Conservation (phyloP, 2,113 vertebrate genomes). For the Percina caprodes region DNA sequence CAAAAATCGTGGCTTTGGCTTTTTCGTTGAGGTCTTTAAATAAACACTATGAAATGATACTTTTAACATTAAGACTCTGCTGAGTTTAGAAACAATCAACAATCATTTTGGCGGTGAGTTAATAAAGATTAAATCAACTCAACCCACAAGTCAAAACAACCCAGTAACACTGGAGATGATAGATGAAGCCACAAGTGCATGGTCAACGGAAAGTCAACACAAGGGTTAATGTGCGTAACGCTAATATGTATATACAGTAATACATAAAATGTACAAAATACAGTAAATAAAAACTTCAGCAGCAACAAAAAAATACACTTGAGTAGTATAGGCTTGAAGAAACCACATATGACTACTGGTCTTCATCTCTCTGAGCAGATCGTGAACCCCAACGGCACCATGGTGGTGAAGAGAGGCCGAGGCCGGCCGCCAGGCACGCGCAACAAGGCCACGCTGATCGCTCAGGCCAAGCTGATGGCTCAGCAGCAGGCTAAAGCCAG, state of each 20-base stretch:
- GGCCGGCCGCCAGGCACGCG: constrained; percentile 82
- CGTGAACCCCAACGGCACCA: constrained; percentile 28
- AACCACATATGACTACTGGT: background rate
- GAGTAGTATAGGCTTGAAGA: background rate
- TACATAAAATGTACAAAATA: background rate
- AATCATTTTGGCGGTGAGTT: background rate
- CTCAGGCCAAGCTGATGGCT: constrained; percentile 73
- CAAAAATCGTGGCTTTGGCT: background rate
- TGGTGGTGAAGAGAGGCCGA: constrained; percentile 77
- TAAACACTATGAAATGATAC: background rate
- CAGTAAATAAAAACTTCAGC: background rate
- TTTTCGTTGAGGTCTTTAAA: background rate
- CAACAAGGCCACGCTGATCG: constrained; percentile 76
- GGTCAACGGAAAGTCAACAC: too few relatives aligned
- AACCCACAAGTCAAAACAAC: background rate
- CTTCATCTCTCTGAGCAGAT: constrained; percentile 38
- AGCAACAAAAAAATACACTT: background rate
- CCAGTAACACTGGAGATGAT: background rate
- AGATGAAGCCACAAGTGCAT: too few relatives aligned
- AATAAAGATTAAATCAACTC: background rate
- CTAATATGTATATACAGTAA: background rate
- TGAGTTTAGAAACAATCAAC: too few relatives aligned
- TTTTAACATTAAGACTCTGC: background rate
- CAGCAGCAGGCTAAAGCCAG: constrained; percentile 66
- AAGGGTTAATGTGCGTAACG: too few relatives aligned